Evolutionary conservation across 1,140 invertebrate species (phyloP).

Genomic region (Drosophila albomicans): DNA sequence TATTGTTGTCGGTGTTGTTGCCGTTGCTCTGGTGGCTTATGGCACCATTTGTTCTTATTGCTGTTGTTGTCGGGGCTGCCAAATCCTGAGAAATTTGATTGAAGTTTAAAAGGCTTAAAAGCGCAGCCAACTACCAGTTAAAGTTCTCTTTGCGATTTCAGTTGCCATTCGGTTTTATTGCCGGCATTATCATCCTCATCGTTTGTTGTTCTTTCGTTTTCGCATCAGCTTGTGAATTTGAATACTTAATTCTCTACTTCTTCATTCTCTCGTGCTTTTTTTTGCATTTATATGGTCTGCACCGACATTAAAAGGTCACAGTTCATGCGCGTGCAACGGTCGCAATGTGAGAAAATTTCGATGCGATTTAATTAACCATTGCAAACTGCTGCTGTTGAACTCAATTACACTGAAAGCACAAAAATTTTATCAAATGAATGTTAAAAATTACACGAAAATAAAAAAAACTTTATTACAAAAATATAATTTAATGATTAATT

Average conservation of each 20-base stretch:
- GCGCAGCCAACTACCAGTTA: slow-evolving; percentile 74
- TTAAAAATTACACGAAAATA: too few relatives aligned
- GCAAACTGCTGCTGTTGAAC: background rate
- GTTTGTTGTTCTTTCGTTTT: slow-evolving; percentile 38
- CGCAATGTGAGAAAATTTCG: slow-evolving; percentile 42
- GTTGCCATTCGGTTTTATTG: slow-evolving; percentile 81
- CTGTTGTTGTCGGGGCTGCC: slow-evolving; percentile 12
- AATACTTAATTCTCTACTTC: slow-evolving; percentile 69
- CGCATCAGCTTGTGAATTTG: slow-evolving; percentile 70
- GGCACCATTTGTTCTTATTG: slow-evolving; percentile 22
- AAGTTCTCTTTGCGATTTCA: slow-evolving; percentile 58
- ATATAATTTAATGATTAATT: too few relatives aligned
- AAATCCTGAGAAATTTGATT: slow-evolving; percentile 79
- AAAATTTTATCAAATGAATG: too few relatives aligned
- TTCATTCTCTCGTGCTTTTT: slow-evolving; percentile 25
- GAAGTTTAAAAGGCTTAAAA: slow-evolving; percentile 76
- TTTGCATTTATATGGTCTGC: slow-evolving; percentile 16
- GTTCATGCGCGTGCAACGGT: slow-evolving; percentile 61
- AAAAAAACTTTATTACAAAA: too few relatives aligned
- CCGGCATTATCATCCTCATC: slow-evolving; percentile 69
- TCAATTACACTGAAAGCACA: background rate
- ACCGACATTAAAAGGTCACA: slow-evolving; percentile 56
- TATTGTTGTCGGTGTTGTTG: slow-evolving; percentile 52
- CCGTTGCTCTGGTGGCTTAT: slow-evolving; percentile 47
- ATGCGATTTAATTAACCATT: slow-evolving; percentile 22